phyloP scores from a whole-genome alignment of 2,797 vertebrate species.

The Micrastur ruficollis region DNA sequence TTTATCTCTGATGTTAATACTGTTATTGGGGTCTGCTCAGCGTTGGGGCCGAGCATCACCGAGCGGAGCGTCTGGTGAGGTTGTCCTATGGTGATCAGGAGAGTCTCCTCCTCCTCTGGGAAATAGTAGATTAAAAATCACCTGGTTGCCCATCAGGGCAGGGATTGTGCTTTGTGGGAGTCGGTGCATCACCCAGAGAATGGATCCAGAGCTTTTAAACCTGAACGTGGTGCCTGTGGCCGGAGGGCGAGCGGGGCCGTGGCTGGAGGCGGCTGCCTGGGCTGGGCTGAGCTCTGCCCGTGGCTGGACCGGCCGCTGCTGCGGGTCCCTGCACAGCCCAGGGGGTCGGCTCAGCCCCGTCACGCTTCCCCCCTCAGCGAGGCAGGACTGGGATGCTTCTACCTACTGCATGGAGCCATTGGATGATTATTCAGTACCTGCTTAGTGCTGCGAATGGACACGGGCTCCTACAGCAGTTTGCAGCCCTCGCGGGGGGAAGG shows the following conservation, averaged over 20 bases:
- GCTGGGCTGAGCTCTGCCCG: neutral
- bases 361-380: accelerated
- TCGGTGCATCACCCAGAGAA: neutral
- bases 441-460: too few relatives aligned
- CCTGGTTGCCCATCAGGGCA: neutral
- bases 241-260: neutral
- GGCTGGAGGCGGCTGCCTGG: neutral
- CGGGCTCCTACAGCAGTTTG: neutral
- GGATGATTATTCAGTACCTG: neutral
- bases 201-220: neutral
- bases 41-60: accelerated
- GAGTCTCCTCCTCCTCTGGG: neutral
- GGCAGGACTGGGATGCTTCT: neutral
- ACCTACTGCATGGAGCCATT: accelerated
- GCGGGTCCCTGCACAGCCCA: neutral
- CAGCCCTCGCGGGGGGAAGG: neutral
- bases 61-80: neutral
- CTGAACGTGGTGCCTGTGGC: accelerated
- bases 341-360: neutral
- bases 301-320: accelerated
- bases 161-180: neutral
- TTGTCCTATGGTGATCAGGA: accelerated
- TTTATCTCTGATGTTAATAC: neutral
- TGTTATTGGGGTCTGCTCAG: neutral
- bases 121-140: neutral